Evolutionary conservation across 2,888 invertebrate genomes (phyloP).

Genomic region (Melinopterus prodromus): DNA sequence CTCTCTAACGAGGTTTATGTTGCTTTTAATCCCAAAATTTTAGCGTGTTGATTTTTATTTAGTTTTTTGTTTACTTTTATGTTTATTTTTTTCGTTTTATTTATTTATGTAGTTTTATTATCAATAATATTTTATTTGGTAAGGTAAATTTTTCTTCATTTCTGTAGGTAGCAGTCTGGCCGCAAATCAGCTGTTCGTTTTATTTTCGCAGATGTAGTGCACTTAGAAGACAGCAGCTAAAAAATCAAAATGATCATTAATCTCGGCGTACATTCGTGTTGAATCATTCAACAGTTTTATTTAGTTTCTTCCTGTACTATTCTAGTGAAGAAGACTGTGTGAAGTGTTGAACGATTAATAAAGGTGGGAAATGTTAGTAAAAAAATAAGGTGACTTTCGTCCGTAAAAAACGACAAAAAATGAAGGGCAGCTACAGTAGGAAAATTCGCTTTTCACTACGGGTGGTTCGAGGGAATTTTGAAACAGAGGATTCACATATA

Average conservation of each 20-base stretch:
- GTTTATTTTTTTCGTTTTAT: slow-evolving; percentile 28
- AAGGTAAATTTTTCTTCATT: slow-evolving; percentile 29
- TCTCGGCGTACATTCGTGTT: not conserved
- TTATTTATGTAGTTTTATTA: slow-evolving; percentile 23
- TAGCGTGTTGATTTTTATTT: slow-evolving; percentile 25
- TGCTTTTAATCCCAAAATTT: slow-evolving; percentile 8
- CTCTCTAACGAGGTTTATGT: not conserved
- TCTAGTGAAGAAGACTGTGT: not conserved
- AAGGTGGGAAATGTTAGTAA: slow-evolving; percentile 30
- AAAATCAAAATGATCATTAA: slow-evolving; percentile 43
- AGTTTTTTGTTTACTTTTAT: slow-evolving; percentile 26
- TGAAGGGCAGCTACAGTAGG: slow-evolving; percentile 39
- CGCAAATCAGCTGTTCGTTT: slow-evolving; percentile 31
- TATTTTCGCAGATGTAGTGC: slow-evolving; percentile 31
- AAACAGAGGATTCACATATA: slow-evolving; percentile 30
- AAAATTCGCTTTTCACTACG: slow-evolving; percentile 33
- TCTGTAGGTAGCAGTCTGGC: slow-evolving; percentile 34
- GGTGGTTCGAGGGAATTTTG: slow-evolving; percentile 33
- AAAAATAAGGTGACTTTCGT: slow-evolving; percentile 24
- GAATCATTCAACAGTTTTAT: slow-evolving; percentile 4
- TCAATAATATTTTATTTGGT: slow-evolving; percentile 24
- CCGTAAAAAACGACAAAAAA: slow-evolving; percentile 39
- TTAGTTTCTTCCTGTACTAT: not conserved
- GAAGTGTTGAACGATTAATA: not conserved
- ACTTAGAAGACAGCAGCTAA: slow-evolving; percentile 58